phyloP scores from a whole-genome alignment of 2,113 vertebrate genomes.

The Macquaria ambigua region DNA sequence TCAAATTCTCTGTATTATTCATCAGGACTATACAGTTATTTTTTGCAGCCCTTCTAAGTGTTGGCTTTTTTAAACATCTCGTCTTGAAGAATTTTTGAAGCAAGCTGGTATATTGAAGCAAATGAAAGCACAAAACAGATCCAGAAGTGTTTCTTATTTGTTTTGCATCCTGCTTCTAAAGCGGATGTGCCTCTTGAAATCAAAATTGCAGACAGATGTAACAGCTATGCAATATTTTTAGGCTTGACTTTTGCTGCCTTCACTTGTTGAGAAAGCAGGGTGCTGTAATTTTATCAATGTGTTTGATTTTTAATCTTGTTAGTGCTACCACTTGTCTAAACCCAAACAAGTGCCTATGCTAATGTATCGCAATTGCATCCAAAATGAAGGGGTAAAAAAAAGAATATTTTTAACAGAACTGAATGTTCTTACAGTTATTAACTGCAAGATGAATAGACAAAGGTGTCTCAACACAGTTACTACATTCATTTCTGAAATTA shows the following conservation, averaged over 20 bases:
- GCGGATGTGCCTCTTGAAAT: slow-evolving; percentile 2
- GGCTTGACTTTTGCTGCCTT: too few species aligned
- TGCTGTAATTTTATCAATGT: background rate
- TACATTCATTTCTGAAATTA: background rate
- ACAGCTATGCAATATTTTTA: background rate
- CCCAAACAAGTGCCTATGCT: background rate
- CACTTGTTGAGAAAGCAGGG: background rate
- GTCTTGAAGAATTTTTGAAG: background rate
- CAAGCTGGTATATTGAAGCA: background rate
- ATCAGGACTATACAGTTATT: background rate
- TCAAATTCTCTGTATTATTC: slow-evolving; percentile 4
- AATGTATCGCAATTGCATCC: background rate
- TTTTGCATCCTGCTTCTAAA: background rate
- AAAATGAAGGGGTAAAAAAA: background rate
- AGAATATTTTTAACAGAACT: too few species aligned
- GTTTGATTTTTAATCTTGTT: background rate
- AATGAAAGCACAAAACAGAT: background rate
- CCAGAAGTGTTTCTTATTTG: background rate
- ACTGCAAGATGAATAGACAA: background rate
- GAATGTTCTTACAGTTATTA: background rate
- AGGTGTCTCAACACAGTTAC: background rate
- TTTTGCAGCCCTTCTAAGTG: background rate
- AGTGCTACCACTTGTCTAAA: background rate
- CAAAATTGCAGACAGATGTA: background rate
- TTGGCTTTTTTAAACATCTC: background rate